Percentiles rank a stretch among this genome's conserved stretches.
Evolutionary conservation across 2,113 vertebrate genomes (phyloP).

Genomic region (Mustela lutreola): DNA sequence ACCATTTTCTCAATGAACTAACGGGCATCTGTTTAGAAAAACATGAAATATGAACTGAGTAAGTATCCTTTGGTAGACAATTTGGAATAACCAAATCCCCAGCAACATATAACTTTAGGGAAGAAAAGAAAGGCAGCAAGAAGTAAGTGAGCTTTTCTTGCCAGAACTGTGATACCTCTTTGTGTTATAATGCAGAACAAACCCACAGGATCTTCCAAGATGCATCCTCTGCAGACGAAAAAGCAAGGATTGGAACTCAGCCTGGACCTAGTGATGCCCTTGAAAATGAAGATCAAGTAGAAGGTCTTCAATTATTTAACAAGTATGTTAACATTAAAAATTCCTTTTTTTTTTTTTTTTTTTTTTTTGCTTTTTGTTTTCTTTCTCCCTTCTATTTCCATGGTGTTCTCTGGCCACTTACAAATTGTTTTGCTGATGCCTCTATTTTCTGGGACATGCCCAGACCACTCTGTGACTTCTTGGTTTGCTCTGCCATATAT

Average conservation of each 20-base stretch:
- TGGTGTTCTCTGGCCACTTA: not conserved
- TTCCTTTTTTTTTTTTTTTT: no score
- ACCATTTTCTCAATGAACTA: not conserved
- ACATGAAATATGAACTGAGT: not conserved
- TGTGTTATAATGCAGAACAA: conserved; percentile 82
- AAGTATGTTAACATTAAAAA: conserved; percentile 82
- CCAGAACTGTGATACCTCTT: conserved; percentile 56
- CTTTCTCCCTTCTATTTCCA: not conserved
- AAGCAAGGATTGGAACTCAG: conserved; percentile 60
- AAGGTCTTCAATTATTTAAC: conserved; percentile 78
- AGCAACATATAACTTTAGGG: not conserved
- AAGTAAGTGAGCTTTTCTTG: not conserved
- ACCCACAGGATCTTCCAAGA: conserved; percentile 67
- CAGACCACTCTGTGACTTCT: not conserved
- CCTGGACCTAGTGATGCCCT: conserved; percentile 63
- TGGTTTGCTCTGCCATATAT: not conserved
- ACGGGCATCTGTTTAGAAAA: not conserved
- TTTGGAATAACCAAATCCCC: not conserved
- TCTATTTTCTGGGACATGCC: not conserved
- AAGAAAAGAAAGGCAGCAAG: not conserved
- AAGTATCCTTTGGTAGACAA: not conserved
- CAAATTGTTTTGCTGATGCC: not conserved
- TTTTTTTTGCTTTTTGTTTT: not conserved
- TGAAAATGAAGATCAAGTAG: conserved; percentile 82
- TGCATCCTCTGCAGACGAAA: conserved; percentile 13